Base-by-base conservation (phyloP, 2,888 invertebrate species). In the Hoplodrina blanda region DNA sequence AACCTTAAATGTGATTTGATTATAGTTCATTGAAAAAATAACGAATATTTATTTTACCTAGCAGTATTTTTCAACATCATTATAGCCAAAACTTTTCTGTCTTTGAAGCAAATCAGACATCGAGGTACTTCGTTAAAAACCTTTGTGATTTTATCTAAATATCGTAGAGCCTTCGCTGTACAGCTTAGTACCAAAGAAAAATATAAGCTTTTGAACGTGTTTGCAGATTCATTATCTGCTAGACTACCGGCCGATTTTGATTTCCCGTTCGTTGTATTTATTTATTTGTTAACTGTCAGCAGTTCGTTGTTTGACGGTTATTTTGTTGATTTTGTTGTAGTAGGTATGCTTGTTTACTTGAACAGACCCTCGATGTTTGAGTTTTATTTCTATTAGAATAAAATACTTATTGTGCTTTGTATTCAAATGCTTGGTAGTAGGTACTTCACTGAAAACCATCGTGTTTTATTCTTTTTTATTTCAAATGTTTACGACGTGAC, bases 251-350 rank as follows among this genome's bases (percentile, higher is more conserved):
- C 69, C 74, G 78, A 75, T 71, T 78, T 67, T 62, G 75, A 81
- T 81, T 84, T 82, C 63, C 73, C 73, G 60, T 69, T 71, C 54
- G 44, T 52, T 57, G 63, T 74, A 52, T 85, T 84, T 77, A 69
- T 85, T 81, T 80, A 75, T 83, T 80, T 85, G 74, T 70, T 68
- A 75, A 64, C 73, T 76, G 63, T 83, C 80, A 80, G 84, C 83
- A 62, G 60, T 81, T 79, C 63, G 70, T 78, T 79, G 67, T 73
- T 69, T 20, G 19, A 61, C 65, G 52, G 74, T 82, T 52, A 60
- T 69, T 71, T 75, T 79, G 53, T 76, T 76, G 69, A 64, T 68
- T 62, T 68, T 30, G 17, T 69, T 68, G n/a, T 61, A 13, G 37
- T 49, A 33, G 30, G 44, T 41, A 57, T 60, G 49, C 64, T 55